A percentile compares a stretch with the other conserved stretches of the same genome.
Evolutionary conservation across 2,888 invertebrate species (phyloP).

Genomic region (Tridacna gigas): DNA sequence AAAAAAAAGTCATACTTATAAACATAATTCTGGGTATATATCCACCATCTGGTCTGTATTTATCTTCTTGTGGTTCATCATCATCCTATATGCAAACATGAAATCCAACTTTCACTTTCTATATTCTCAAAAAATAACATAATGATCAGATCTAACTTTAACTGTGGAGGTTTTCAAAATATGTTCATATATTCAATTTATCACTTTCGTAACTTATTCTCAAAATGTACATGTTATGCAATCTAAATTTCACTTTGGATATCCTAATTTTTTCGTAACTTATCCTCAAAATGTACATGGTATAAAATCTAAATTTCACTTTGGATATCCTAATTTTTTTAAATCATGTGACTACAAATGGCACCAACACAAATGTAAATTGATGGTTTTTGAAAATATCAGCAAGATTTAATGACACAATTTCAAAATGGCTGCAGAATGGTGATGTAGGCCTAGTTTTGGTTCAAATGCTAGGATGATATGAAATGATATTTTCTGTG

Average conservation of each 20-base stretch:
- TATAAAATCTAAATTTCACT: too few species aligned
- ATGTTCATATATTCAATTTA: background rate
- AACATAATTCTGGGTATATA: slow-evolving; percentile 90
- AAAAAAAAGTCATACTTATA: slow-evolving; percentile 83
- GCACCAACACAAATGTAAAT: too few species aligned
- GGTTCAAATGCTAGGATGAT: too few species aligned
- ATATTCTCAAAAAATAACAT: background rate
- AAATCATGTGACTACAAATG: too few species aligned
- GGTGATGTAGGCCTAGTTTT: too few species aligned
- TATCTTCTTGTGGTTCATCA: slow-evolving; percentile 86
- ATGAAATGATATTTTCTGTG: too few species aligned
- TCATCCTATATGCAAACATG: slow-evolving; percentile 86
- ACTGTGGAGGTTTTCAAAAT: background rate
- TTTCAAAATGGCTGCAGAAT: too few species aligned
- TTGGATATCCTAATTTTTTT: too few species aligned
- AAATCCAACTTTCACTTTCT: background rate
- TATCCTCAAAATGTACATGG: too few species aligned
- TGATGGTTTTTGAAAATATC: too few species aligned
- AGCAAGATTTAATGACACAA: too few species aligned
- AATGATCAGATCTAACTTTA: background rate
- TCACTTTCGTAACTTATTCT: slow-evolving; percentile 6
- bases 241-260: background rate
- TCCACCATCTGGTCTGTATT: slow-evolving; percentile 88
- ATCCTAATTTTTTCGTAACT: too few species aligned
- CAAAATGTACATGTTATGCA: background rate